These are phyloP conservation scores for Lipotes vexillifer DNA, from an alignment of 2,113 vertebrate genomes.

Conservation along the genomic window DNA sequence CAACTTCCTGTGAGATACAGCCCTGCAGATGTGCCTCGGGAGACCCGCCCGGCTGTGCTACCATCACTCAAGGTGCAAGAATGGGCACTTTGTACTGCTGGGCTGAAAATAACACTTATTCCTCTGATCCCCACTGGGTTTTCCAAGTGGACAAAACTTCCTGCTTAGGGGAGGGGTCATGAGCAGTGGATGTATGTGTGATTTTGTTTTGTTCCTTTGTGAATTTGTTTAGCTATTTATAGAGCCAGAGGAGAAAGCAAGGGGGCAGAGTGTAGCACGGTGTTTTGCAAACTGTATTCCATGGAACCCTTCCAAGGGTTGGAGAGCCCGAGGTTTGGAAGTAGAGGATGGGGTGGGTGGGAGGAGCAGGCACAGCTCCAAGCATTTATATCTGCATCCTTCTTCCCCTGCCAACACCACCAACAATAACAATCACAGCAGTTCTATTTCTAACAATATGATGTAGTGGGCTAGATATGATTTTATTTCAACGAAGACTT, in stretches of 20 bases:
- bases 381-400: background rate
- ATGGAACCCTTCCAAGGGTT: background rate
- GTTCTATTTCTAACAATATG: background rate
- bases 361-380: background rate
- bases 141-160: conserved; percentile 65
- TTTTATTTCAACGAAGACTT: background rate
- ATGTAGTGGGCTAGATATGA: background rate
- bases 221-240: conserved; percentile 34
- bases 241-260: background rate
- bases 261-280: background rate
- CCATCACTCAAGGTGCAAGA: conserved; percentile 76
- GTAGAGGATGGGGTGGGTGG: background rate
- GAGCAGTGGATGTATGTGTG: background rate
- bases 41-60: conserved; percentile 46
- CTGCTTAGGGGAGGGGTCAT: conserved; percentile 30
- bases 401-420: background rate
- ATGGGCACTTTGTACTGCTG: conserved; percentile 80
- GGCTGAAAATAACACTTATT: conserved; percentile 76
- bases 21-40: conserved; percentile 74
- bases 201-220: background rate
- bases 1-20: conserved; percentile 81
- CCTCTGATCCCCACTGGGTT: conserved; percentile 59
- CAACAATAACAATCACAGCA: background rate
- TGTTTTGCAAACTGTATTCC: conserved; percentile 27
- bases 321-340: background rate